Conservation (phyloP, 1,140 invertebrate species). For the Drosophila mauritiana region DNA sequence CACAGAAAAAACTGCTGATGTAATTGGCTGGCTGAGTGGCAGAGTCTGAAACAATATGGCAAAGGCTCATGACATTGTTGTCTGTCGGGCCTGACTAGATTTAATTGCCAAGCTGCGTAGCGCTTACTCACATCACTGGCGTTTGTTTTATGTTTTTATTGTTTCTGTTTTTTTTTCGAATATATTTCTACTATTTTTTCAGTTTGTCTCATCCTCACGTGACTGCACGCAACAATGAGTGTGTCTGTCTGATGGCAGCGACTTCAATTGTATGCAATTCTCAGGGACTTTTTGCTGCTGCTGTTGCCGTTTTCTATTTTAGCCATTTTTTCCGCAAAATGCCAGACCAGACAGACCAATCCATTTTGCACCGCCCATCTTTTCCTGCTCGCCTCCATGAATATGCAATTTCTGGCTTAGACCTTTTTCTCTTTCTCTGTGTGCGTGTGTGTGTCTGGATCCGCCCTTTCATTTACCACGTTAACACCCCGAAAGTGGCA, state of each 20-base stretch:
- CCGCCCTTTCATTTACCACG: conserved; percentile 45
- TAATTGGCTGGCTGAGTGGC: conserved; percentile 17
- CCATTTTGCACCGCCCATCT: conserved; percentile 32
- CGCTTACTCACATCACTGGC: conserved; percentile 46
- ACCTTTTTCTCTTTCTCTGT: conserved; percentile 7
- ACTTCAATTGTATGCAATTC: conserved; percentile 49
- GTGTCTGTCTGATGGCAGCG: conserved; percentile 9
- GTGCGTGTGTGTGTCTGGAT: not conserved
- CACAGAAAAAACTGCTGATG: conserved; percentile 27
- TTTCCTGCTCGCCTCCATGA: conserved; percentile 36
- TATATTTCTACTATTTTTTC: conserved; percentile 26
- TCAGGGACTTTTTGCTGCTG: conserved; percentile 33
- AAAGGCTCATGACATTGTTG: conserved; percentile 43
- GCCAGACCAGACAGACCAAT: conserved; percentile 19
- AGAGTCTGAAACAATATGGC: conserved; percentile 40
- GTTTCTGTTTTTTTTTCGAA: conserved; percentile 2
- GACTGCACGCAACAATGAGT: conserved; percentile 52
- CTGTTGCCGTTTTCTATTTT: conserved; percentile 26
- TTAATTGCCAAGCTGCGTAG: conserved; percentile 60
- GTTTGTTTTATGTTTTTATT: not conserved
- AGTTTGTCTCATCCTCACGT: conserved; percentile 36
- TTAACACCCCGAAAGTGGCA: conserved; percentile 41
- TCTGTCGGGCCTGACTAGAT: conserved; percentile 40
- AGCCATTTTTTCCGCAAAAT: conserved; percentile 27
- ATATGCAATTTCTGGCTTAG: conserved; percentile 44